A percentile compares a stretch with the other conserved stretches of the same genome.
These are phyloP conservation scores for Heliangelus exortis DNA, from an alignment of 2,797 vertebrate species.

Conservation along the genomic window DNA sequence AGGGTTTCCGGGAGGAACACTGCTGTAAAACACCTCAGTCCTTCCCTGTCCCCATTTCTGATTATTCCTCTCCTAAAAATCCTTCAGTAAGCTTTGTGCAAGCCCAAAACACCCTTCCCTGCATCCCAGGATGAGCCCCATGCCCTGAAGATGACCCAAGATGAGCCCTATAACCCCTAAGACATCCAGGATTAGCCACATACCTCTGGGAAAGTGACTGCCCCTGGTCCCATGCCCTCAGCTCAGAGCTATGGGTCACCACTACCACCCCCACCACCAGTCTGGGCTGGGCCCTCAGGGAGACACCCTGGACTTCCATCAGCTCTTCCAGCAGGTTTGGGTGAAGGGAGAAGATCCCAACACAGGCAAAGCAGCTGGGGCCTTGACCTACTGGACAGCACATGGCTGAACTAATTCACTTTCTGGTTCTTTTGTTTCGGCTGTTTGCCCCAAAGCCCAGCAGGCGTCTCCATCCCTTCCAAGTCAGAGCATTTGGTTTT, in stretches of 20 bases:
- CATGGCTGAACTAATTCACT: background rate
- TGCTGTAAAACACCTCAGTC: background rate
- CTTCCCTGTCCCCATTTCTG: background rate
- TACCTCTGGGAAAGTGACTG: fast-evolving
- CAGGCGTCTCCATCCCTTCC: background rate
- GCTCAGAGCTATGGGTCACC: background rate
- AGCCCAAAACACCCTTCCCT: too few species aligned
- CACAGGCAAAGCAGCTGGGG: fast-evolving
- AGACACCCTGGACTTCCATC: background rate
- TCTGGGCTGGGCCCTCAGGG: too few species aligned
- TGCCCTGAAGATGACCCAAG: too few species aligned
- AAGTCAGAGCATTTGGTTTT: fast-evolving
- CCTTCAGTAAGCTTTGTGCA: too few species aligned
- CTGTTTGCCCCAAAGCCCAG: background rate
- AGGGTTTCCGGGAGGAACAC: fast-evolving
- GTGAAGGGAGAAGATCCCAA: background rate
- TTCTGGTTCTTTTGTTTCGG: background rate
- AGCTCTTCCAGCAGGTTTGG: background rate
- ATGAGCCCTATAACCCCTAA: background rate
- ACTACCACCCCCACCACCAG: too few species aligned
- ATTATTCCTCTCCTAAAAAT: background rate
- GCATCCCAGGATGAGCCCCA: background rate
- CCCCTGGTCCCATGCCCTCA: fast-evolving
- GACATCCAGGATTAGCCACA: background rate
- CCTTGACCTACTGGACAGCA: background rate